These are phyloP conservation scores for Hoplostethus mediterraneus DNA, from an alignment of 2,797 vertebrate species.

Conservation along the genomic window DNA sequence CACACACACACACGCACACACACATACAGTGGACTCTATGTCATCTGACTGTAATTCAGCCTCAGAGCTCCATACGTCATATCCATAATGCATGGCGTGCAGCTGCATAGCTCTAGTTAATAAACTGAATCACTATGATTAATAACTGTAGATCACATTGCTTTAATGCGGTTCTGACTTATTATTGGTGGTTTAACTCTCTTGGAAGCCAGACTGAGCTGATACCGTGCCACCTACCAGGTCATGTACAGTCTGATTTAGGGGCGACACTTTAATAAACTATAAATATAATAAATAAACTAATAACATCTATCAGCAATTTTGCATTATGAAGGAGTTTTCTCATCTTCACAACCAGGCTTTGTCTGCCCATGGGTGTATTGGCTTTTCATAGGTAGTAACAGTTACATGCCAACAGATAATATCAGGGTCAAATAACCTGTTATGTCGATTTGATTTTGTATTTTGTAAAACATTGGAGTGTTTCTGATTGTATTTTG, in stretches of 20 bases:
- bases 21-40: conserved; percentile 34
- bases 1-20: neutral
- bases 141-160: conserved; percentile 74
- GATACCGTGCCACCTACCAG: conserved; percentile 1
- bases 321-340: neutral
- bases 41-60: conserved; percentile 67
- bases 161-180: conserved; percentile 75
- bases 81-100: conserved; percentile 67
- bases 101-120: conserved; percentile 63
- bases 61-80: conserved; percentile 69
- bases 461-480: conserved; percentile 49
- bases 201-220: conserved; percentile 33
- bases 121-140: conserved; percentile 77
- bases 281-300: no score
- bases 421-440: conserved; percentile 26
- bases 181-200: conserved; percentile 65
- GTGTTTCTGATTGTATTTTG: conserved; percentile 44
- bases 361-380: neutral
- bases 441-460: conserved; percentile 66
- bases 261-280: no score
- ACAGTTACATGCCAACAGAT: neutral
- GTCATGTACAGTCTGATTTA: conserved; percentile 31
- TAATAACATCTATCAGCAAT: no score
- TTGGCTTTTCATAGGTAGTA: neutral
- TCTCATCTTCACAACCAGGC: conserved; percentile 1